Conservation (phyloP, 2,113 vertebrate genomes). For the Rafetus swinhoei region DNA sequence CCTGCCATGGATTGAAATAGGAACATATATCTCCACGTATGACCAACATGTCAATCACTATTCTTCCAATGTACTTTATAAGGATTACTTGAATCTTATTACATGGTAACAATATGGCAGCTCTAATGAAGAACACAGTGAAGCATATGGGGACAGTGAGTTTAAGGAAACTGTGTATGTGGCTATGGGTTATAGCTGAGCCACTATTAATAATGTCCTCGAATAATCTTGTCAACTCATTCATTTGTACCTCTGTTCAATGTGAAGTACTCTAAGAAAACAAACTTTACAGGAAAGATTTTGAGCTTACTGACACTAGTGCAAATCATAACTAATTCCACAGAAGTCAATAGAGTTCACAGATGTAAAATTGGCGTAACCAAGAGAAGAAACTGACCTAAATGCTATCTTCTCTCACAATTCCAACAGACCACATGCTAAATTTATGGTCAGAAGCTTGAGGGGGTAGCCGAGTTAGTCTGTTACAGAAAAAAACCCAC, state of each 20-base stretch:
- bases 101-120: not conserved
- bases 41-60: not conserved
- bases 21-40: not conserved
- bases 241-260: not conserved
- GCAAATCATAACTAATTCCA: not conserved
- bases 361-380: not conserved
- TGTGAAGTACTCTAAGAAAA: not conserved
- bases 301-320: not conserved
- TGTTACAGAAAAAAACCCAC: too few relatives aligned
- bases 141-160: not conserved
- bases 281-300: not conserved
- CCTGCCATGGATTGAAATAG: not conserved
- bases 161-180: not conserved
- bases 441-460: too few relatives aligned
- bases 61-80: not conserved
- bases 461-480: too few relatives aligned
- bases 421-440: too few relatives aligned
- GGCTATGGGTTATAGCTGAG: not conserved
- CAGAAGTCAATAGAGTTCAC: not conserved
- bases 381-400: not conserved
- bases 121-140: not conserved
- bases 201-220: not conserved
- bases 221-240: not conserved
- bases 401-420: not conserved
- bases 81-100: not conserved